phyloP scores from a whole-genome alignment of 2,888 invertebrate species.

The Epinotia demarniana region DNA sequence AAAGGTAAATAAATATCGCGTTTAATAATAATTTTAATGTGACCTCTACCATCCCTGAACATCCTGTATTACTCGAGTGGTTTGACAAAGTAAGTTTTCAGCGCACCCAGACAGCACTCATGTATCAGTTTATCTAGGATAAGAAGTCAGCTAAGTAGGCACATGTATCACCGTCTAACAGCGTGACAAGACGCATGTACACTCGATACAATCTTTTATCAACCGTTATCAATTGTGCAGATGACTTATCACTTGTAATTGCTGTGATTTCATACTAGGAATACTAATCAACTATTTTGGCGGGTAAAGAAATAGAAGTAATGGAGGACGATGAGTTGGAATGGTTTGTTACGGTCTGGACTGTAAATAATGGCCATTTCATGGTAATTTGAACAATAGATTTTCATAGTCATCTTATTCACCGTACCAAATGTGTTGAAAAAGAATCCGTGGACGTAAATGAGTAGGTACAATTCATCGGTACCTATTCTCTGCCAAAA shows the following conservation, averaged over 20 bases:
- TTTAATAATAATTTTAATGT: too few species aligned
- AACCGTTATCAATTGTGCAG: conserved; percentile 36
- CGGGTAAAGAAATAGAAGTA: conserved; percentile 4
- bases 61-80: neutral
- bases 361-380: conserved; percentile 7
- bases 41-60: neutral
- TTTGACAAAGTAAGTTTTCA: conserved; percentile 15
- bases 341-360: neutral
- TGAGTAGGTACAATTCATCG: neutral
- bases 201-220: conserved; percentile 25
- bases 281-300: neutral
- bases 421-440: neutral
- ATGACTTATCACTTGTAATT: conserved; percentile 48
- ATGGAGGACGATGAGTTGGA: neutral
- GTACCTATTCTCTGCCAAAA: neutral
- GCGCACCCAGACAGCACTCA: conserved; percentile 31
- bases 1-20: too few species aligned
- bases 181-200: conserved; percentile 31
- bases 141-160: conserved; percentile 33
- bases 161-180: conserved; percentile 36
- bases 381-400: conserved; percentile 17
- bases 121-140: conserved; percentile 28
- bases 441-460: neutral
- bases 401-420: neutral
- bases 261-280: conserved; percentile 10